These are phyloP conservation scores for Dryobates pubescens DNA, from an alignment of 2,797 vertebrate genomes.

Conservation along the genomic window DNA sequence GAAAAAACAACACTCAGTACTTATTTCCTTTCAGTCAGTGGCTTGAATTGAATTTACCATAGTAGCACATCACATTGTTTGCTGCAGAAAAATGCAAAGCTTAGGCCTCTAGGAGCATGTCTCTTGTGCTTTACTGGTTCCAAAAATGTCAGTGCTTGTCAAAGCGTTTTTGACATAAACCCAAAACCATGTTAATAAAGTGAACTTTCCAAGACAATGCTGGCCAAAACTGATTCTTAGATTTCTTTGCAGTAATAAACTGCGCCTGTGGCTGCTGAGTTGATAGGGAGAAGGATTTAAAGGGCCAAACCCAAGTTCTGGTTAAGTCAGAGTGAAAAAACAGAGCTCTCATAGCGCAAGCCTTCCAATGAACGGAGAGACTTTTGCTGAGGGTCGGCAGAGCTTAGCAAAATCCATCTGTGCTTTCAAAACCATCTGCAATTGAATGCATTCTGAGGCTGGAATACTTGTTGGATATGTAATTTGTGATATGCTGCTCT, in stretches of 20 bases:
- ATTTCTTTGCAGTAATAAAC: slow-evolving; percentile 73
- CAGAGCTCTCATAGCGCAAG: neutral
- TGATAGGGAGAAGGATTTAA: slow-evolving; percentile 45
- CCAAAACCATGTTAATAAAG: slow-evolving; percentile 75
- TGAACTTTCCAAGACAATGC: slow-evolving; percentile 73
- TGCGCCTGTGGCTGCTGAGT: slow-evolving; percentile 56
- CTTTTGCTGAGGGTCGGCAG: neutral
- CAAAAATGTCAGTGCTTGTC: slow-evolving; percentile 74
- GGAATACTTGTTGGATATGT: slow-evolving; percentile 2
- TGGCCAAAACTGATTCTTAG: slow-evolving; percentile 75
- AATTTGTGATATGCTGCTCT: slow-evolving; percentile 49
- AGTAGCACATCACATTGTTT: slow-evolving; percentile 67
- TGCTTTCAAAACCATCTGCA: slow-evolving; percentile 1
- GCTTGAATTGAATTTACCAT: slow-evolving; percentile 66
- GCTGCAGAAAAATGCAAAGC: slow-evolving; percentile 66
- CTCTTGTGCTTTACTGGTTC: slow-evolving; percentile 70
- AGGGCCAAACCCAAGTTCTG: slow-evolving; percentile 14
- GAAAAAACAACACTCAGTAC: slow-evolving; percentile 33
- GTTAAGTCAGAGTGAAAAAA: neutral
- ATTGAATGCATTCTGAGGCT: slow-evolving; percentile 17
- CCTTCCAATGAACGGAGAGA: slow-evolving; percentile 12
- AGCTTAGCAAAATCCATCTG: slow-evolving; percentile 16
- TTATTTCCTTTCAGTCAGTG: slow-evolving; percentile 63
- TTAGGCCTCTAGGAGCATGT: slow-evolving; percentile 75
- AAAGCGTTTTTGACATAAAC: slow-evolving; percentile 77